A percentile compares a stretch with the other conserved stretches of the same genome.
Evolutionary conservation across 2,888 invertebrate genomes (phyloP).

Genomic region (Fragum sueziense): DNA sequence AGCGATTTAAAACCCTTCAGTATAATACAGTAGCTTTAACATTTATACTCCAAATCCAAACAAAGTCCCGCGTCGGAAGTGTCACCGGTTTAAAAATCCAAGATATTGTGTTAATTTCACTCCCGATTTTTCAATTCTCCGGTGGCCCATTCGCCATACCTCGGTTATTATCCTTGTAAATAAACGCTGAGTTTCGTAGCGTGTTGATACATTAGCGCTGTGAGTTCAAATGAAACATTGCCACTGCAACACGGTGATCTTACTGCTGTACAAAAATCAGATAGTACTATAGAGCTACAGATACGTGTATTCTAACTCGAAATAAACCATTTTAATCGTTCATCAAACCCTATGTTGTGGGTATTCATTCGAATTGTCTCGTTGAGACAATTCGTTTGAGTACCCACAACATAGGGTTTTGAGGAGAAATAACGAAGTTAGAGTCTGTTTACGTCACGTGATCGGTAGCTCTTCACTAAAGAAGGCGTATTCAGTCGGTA

Average conservation of each 20-base stretch:
- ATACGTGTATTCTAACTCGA: no score
- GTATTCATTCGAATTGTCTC: no score
- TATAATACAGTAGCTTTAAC: not conserved
- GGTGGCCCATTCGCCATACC: constrained; percentile 26
- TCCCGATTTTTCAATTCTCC: no score
- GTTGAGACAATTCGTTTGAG: no score
- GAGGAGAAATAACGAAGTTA: no score
- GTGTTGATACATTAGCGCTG: constrained; percentile 47
- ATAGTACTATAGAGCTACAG: constrained; percentile 16
- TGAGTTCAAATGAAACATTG: constrained; percentile 20
- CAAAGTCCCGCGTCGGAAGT: not conserved
- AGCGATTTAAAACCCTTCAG: not conserved
- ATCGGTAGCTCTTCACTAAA: no score
- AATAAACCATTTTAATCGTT: no score
- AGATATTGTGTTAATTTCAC: constrained; percentile 11
- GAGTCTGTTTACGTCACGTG: no score
- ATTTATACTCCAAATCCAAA: constrained; percentile 12
- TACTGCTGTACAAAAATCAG: constrained; percentile 13
- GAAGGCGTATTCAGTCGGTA: constrained; percentile 44
- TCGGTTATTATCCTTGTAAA: constrained; percentile 38
- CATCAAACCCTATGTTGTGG: no score
- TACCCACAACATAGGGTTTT: no score
- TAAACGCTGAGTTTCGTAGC: constrained; percentile 38
- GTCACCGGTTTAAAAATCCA: constrained; percentile 18
- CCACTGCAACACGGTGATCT: constrained; percentile 26